Evolutionary conservation across 1,140 invertebrate genomes (phyloP).

Genomic region (Conus ventricosus): DNA sequence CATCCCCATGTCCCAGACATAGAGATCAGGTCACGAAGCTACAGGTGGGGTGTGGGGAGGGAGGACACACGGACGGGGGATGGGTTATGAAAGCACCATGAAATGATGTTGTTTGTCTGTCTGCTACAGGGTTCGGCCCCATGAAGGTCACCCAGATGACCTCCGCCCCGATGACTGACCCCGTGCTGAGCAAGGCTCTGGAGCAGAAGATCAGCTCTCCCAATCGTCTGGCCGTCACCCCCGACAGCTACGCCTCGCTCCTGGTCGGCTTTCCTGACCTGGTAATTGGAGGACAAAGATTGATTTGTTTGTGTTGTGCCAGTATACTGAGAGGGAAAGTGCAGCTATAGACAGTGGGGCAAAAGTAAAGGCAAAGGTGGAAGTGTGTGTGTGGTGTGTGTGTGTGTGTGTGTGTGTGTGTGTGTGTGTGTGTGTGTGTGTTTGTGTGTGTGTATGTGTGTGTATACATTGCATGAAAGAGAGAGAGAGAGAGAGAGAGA

Average conservation of each 20-base stretch:
- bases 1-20: no score
- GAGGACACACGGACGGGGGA: no score
- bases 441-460: conserved; percentile 13
- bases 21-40: no score
- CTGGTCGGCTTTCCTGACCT: conserved; percentile 78
- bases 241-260: conserved; percentile 75
- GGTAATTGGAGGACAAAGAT: conserved; percentile 28
- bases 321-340: not conserved
- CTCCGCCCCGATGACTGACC: conserved; percentile 55
- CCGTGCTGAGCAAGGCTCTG: conserved; percentile 56
- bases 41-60: no score
- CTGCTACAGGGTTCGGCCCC: not conserved
- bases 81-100: no score
- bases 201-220: conserved; percentile 74
- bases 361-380: no score
- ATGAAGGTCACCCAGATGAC: conserved; percentile 40
- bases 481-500: not conserved
- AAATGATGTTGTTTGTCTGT: no score
- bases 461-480: not conserved
- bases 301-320: not conserved
- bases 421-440: conserved; percentile 17
- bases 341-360: not conserved
- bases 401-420: conserved; percentile 11
- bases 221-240: conserved; percentile 76
- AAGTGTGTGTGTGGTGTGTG: not conserved